Conservation (phyloP, 2,888 invertebrate genomes). For the Agrotis puta region DNA sequence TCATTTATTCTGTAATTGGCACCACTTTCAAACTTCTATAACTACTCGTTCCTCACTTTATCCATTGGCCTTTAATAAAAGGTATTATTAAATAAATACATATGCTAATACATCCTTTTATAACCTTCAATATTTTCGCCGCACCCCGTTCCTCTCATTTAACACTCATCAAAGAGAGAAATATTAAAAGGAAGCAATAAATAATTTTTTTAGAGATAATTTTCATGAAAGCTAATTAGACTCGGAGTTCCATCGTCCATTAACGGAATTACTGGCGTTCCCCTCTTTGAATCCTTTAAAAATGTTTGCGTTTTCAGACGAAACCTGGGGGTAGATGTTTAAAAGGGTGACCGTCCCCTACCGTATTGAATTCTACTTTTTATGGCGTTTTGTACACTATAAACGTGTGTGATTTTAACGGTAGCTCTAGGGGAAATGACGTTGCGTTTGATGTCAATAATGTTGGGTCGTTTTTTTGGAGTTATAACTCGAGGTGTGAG, state of each 20-base stretch:
- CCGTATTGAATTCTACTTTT: conserved; percentile 51
- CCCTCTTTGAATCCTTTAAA: conserved; percentile 65
- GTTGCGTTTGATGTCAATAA: background rate
- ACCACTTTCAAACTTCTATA: too few relatives aligned
- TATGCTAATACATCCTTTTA: background rate
- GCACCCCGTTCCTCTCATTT: conserved; percentile 27
- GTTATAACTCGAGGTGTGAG: background rate
- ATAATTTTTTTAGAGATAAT: conserved; percentile 61
- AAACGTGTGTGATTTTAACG: conserved; percentile 38
- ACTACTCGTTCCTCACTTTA: too few relatives aligned
- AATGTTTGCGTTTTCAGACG: conserved; percentile 63
- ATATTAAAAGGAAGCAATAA: conserved; percentile 65
- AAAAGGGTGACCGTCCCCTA: conserved; percentile 47
- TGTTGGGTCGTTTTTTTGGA: conserved; percentile 19
- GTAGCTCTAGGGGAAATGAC: conserved; percentile 40
- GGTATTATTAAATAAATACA: too few relatives aligned
- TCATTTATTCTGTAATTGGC: too few relatives aligned
- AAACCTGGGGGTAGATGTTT: conserved; percentile 38
- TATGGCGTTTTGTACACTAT: conserved; percentile 37
- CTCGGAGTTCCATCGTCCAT: conserved; percentile 74
- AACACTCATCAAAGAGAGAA: conserved; percentile 39
- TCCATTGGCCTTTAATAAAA: too few relatives aligned
- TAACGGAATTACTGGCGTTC: conserved; percentile 73
- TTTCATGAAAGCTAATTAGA: conserved; percentile 76
- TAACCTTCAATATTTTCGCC: conserved; percentile 11